phyloP scores from a whole-genome alignment of 1,140 invertebrate genomes.

The Steinernema khuongi region DNA sequence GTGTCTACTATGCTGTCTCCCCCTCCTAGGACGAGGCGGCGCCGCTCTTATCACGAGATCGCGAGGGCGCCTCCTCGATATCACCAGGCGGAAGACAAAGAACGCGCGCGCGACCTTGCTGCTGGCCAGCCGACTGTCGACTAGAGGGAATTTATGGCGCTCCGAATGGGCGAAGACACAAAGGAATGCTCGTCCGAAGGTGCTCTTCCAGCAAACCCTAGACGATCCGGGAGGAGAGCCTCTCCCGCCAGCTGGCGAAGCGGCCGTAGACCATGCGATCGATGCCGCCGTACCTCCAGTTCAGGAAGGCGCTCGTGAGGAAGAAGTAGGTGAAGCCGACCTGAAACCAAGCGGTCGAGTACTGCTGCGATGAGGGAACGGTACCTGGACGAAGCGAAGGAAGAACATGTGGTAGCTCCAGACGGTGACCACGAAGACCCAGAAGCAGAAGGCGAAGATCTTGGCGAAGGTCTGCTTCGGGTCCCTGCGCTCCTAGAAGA shows the following conservation, averaged over 20 bases:
- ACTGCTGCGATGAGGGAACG: neutral
- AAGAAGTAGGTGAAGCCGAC: conserved; percentile 29
- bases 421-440: conserved; percentile 46
- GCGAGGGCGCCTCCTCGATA: neutral
- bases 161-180: no score
- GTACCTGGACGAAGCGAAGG: conserved; percentile 50
- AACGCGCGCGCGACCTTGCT: conserved; percentile 10
- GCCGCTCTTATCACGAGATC: no score
- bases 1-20: no score
- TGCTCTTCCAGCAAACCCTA: no score
- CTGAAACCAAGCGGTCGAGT: conserved; percentile 25
- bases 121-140: conserved; percentile 14
- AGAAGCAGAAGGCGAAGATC: conserved; percentile 53
- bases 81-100: neutral
- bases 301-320: conserved; percentile 21
- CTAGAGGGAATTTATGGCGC: conserved; percentile 11
- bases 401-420: conserved; percentile 54
- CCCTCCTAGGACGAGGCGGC: no score
- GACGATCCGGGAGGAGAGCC: neutral
- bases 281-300: conserved; percentile 32
- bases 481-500: conserved; percentile 37
- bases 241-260: neutral
- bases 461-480: conserved; percentile 39
- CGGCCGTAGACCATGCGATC: conserved; percentile 28
- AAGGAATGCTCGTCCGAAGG: no score